Conservation (phyloP, 1,140 invertebrate species). For the Drosophila mayri region DNA sequence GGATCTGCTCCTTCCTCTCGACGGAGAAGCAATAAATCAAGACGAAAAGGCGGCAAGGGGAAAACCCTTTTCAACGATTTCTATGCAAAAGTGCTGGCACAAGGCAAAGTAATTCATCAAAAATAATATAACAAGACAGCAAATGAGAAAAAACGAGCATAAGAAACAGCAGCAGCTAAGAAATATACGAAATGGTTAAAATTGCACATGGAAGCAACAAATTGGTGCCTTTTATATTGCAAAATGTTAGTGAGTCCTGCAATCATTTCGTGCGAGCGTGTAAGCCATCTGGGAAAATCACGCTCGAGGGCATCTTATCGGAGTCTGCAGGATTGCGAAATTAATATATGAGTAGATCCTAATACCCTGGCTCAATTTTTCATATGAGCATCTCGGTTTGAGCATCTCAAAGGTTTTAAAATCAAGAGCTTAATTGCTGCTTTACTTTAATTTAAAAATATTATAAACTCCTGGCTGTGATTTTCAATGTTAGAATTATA, state of each 20-base stretch:
- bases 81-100: constrained; percentile 53
- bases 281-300: constrained; percentile 18
- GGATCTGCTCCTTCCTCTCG: constrained; percentile 7
- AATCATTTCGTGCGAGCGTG: constrained; percentile 19
- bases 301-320: constrained; percentile 18
- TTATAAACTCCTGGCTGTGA: background rate
- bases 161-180: constrained; percentile 9
- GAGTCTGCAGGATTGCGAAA: constrained; percentile 13
- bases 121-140: constrained; percentile 50
- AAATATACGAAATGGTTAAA: constrained; percentile 20
- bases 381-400: background rate
- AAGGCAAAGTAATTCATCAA: constrained; percentile 68
- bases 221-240: constrained; percentile 31
- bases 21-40: constrained; percentile 64
- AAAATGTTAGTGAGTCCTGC: constrained; percentile 21
- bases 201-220: constrained; percentile 30
- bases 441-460: background rate
- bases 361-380: background rate
- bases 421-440: too few relatives aligned
- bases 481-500: too few relatives aligned
- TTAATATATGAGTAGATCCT: constrained; percentile 3
- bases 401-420: background rate
- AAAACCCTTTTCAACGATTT: constrained; percentile 63
- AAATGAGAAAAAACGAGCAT: constrained; percentile 35
- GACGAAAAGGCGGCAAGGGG: constrained; percentile 35